Evolutionary conservation across 2,797 vertebrate genomes (phyloP), one percentile per base, ranked within the genome.

Genomic region (Poliocrania exsul): DNA sequence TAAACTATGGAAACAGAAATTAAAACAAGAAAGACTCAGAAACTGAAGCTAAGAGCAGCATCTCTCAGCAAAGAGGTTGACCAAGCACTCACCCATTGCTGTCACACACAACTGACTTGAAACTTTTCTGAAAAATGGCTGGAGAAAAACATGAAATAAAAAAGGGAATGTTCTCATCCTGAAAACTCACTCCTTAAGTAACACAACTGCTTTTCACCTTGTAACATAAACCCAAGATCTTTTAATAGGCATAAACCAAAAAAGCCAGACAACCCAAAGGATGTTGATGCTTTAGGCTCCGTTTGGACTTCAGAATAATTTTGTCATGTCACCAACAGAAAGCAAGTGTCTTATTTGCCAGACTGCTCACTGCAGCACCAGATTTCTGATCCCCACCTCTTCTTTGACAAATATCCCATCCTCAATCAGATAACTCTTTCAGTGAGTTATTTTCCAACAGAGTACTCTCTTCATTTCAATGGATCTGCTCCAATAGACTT

Each of bases 281-380:
- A 57, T 4, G 5, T 19, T 0, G 0, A 58, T 47, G 62, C 62
- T 86, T 81, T 25, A 57, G 35, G 24, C 23, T 86, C 26, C 54
- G 50, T 62, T 33, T 0, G 0, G 51, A 66, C 40, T 83, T 62
- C 31, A 80, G 51, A 82, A 75, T 23, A 21, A 62, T 56, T 62
- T 37, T 4, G 13, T 46, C 1, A 0, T 18, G 10, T 14, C 83
- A 50, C 0, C 2, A 7, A 81, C 31, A 66, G 62, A 12, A 82
- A n/a, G 25, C 35, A 79, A 82, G n/a, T 26, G 26, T 28, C 56
- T 61, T n/a, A 53, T 37, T 40, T 58, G 29, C 44, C 47, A 56
- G 31, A 29, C 49, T 80, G 44, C 19, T 51, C 50, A n/a, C 37
- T 84, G 38, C 24, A 83, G 72, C 26, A 64, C 10, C 26, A 35